A percentile compares a stretch with the other conserved stretches of the same genome.
Conservation (phyloP, 2,888 invertebrate genomes). For the Parochlus steinenii region DNA sequence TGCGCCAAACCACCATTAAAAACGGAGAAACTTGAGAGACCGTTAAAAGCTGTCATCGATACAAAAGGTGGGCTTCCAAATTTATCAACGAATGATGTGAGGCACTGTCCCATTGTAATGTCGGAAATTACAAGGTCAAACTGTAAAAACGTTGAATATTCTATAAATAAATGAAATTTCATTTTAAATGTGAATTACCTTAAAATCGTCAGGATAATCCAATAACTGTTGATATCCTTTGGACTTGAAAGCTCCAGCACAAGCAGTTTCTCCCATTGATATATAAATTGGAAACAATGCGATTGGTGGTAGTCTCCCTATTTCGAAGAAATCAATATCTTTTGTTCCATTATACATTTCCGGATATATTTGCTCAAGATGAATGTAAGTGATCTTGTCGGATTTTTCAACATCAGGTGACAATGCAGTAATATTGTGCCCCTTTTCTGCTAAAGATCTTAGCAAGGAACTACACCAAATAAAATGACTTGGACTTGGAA, state of each 20-base stretch:
- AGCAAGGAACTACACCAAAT: slow-evolving; percentile 12
- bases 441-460: slow-evolving; percentile 5
- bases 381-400: slow-evolving; percentile 12
- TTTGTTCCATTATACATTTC: slow-evolving; percentile 10
- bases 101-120: slow-evolving; percentile 17
- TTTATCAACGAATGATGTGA: slow-evolving; percentile 20
- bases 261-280: slow-evolving; percentile 11
- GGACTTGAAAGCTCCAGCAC: slow-evolving; percentile 15
- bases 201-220: slow-evolving; percentile 20
- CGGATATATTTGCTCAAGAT: slow-evolving; percentile 12
- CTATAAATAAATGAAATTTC: neutral
- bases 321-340: slow-evolving; percentile 7
- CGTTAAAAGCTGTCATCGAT: slow-evolving; percentile 17
- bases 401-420: slow-evolving; percentile 13
- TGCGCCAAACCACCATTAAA: slow-evolving; percentile 14
- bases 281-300: neutral
- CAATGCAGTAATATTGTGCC: slow-evolving; percentile 14
- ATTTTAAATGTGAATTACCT: slow-evolving; percentile 7
- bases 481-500: slow-evolving; percentile 9
- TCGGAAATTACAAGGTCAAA: slow-evolving; percentile 22
- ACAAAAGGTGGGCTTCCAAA: slow-evolving; percentile 20
- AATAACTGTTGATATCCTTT: slow-evolving; percentile 19
- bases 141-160: too few species aligned
- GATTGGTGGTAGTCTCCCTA: neutral
- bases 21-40: slow-evolving; percentile 13